Conservation (phyloP, 2,113 vertebrate species). For the Epinephelus cyanopodus region DNA sequence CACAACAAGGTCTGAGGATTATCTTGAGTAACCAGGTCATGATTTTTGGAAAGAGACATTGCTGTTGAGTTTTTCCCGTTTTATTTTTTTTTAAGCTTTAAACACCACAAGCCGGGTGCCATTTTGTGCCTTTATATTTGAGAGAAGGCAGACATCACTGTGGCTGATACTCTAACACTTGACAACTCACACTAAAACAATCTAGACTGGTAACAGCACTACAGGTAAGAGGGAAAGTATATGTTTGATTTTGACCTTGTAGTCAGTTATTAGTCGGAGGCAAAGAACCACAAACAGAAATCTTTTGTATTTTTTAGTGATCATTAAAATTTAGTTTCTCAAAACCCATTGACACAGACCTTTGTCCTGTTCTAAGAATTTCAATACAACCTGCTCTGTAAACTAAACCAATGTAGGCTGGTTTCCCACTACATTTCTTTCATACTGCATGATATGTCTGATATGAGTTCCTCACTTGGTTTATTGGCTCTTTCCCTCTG, state of each 20-base stretch:
- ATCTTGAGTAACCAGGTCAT: no score
- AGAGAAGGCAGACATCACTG: no score
- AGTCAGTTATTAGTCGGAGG: background rate
- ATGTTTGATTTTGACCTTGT: background rate
- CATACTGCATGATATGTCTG: background rate
- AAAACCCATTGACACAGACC: background rate
- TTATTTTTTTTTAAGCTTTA: no score
- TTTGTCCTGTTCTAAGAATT: background rate
- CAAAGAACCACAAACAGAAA: background rate
- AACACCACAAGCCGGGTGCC: no score
- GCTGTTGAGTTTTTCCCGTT: no score
- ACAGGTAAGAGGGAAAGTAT: no score
- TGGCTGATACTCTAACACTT: no score
- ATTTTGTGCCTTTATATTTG: no score
- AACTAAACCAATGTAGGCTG: background rate
- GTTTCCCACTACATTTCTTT: background rate
- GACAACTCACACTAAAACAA: no score
- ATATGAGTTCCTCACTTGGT: background rate
- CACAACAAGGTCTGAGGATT: no score
- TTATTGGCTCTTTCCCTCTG: slow-evolving; percentile 4
- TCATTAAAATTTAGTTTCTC: background rate
- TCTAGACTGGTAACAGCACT: no score
- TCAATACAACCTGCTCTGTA: background rate
- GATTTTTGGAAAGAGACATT: no score
- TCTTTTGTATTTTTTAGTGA: background rate